These are phyloP conservation scores for honey bee (Apis mellifera) DNA, from an alignment of 1,140 invertebrate genomes.

Conservation along the genomic window Amel_HAv3.1 CM009944.2:8594001-8594500, in stretches of 20 bases:
- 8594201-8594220: slow-evolving; percentile 46
- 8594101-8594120: too few relatives aligned
- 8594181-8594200: slow-evolving; percentile 46
- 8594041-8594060: not conserved
- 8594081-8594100: too few relatives aligned
- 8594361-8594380: slow-evolving; percentile 61
- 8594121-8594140: too few relatives aligned
- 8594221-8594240: slow-evolving; percentile 56
- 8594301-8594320: slow-evolving; percentile 57
- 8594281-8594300: slow-evolving; percentile 54
- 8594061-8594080: not conserved
- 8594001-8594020: too few relatives aligned
- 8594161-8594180: not conserved
- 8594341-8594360: slow-evolving; percentile 66
- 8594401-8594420: slow-evolving; percentile 71
- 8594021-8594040: not conserved
- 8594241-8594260: slow-evolving; percentile 23
- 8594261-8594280: slow-evolving; percentile 29
- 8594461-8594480: slow-evolving; percentile 8
- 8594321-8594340: slow-evolving; percentile 69
- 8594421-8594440: slow-evolving; percentile 57
- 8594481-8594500: slow-evolving; percentile 4
- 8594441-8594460: slow-evolving; percentile 14
- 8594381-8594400: slow-evolving; percentile 60
- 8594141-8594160: not conserved